Evolutionary conservation across 2,797 vertebrate species (phyloP), one percentile per base, ranked within the genome.

Genomic region (Paratrypauchen microcephalus): DNA sequence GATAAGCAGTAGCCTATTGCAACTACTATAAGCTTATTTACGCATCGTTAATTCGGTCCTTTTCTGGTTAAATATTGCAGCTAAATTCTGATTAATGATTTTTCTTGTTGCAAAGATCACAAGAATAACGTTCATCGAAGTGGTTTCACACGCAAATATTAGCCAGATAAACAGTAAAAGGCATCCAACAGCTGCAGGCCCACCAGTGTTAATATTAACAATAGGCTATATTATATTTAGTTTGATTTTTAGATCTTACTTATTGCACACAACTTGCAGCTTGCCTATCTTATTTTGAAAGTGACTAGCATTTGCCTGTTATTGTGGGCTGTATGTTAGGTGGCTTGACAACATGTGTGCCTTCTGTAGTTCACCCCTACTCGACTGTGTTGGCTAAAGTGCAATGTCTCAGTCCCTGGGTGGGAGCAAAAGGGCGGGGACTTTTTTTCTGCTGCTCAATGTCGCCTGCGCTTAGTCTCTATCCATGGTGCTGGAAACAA

Each of bases 241-340:
- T n/a, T 52, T 52, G 8, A 12, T 39, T 39, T 36, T 12, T 52
- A 52, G 18, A 52, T 16, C 7, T 52, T 52, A 52, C n/a, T 52
- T 9, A 19, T n/a, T 56, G 54, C 54, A 13, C 24, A 12, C 4
- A 24, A 9, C 15, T 13, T 24, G 55, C 13, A 18, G 50, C 50
- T 21, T 8, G 11, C 50, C 11, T 0, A 12, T 52, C 28, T 66
- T 85, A 90, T 77, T 87, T 76, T 87, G 86, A 85, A 86, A 80
- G 4, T 0, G 2, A 19, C 9, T 0, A 18, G 23, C 67, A 77
- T 75, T 30, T 6, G 58, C 28, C 28, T 60, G 13, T 11, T 32
- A 1, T 36, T 60, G 6, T 32, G 18, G 58, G 18, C 8, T n/a
- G 1, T 30, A 30, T 36, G 62, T 6, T 50, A 28, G 15, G 0